Evolutionary conservation across 2,888 invertebrate genomes (phyloP).

Genomic region (Syrista parreyssii): DNA sequence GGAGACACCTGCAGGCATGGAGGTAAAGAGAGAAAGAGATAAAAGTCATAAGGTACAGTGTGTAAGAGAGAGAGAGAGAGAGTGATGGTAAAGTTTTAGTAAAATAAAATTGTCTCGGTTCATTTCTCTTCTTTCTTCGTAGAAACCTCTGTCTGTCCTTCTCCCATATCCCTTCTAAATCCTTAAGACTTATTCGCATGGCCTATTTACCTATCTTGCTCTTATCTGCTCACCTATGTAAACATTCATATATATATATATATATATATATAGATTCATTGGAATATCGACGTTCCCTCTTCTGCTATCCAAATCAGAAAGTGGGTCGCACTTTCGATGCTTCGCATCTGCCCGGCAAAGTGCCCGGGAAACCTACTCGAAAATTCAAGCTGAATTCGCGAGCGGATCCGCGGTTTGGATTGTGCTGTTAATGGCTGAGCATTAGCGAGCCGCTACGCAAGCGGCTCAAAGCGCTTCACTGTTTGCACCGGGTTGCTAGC

Average conservation of each 20-base stretch:
- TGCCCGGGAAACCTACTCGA: neutral
- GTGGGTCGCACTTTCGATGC: neutral
- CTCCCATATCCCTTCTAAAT: neutral
- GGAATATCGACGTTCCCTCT: neutral
- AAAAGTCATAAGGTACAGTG: neutral
- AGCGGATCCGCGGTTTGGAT: neutral
- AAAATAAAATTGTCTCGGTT: neutral
- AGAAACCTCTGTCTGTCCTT: neutral
- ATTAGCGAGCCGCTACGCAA: neutral
- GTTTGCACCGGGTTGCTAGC: neutral
- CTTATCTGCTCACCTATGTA: neutral
- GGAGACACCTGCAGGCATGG: slow-evolving; percentile 32
- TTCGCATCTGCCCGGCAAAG: neutral
- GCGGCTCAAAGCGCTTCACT: neutral
- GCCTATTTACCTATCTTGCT: neutral
- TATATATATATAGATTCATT: neutral
- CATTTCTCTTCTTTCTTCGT: neutral
- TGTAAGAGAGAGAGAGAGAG: neutral
- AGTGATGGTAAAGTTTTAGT: neutral
- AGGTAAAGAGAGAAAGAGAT: neutral
- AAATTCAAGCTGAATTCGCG: neutral
- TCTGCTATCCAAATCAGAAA: neutral
- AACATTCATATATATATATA: neutral
- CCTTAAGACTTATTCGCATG: neutral
- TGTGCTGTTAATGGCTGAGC: neutral